Evolutionary conservation across 37 sponge, comb jelly and placozoan species (phyloP), one percentile per base, ranked within the genome.

Genomic region (Ephydatia muelleri): DNA sequence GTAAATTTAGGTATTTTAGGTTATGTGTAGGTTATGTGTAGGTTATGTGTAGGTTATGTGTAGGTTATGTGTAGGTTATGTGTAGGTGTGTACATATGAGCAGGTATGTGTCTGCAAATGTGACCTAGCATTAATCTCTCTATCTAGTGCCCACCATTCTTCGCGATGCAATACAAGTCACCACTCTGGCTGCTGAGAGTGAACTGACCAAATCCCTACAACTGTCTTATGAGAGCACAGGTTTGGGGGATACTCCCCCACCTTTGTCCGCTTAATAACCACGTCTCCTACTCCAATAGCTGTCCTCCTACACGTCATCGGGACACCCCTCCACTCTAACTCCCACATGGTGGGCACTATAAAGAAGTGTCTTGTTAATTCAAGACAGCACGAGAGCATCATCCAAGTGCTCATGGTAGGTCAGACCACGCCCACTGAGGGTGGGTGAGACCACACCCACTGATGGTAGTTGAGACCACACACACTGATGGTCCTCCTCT

Each of bases 321-420:
- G 83, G 23, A 88, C 94, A 21, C 91, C 88, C 33, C 86, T 83
- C 43, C 85, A 88, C 16, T 65, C 82, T 68, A 31, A 81, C 28
- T 81, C 82, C 23, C 49, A 78, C 32, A 25, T 88, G 19, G 49
- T 90, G 34, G 5, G 27, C 27, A 48, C 34, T 21, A 90, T 99
- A 79, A 92, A 93, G 68, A 82, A 99, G 38, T 72, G 82, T 13
- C 84, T 93, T 66, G 90, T 95, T 73, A 97, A 99, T 80, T 87
- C 87, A 64, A 77, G 99, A 73, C 99, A 99, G 72, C 89, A 93
- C 68, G 91, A 99, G 75, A 74, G 90, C 3, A 95, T 89, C 86
- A 78, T 99, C 37, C 90, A 93, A 90, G 88, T 97, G 19, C 81
- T 97, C 3, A 92, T 92, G 92, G 93, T 93, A 73, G 71, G 85